phyloP scores from a whole-genome alignment of 2,113 vertebrate species.

The Perccottus glenii region DNA sequence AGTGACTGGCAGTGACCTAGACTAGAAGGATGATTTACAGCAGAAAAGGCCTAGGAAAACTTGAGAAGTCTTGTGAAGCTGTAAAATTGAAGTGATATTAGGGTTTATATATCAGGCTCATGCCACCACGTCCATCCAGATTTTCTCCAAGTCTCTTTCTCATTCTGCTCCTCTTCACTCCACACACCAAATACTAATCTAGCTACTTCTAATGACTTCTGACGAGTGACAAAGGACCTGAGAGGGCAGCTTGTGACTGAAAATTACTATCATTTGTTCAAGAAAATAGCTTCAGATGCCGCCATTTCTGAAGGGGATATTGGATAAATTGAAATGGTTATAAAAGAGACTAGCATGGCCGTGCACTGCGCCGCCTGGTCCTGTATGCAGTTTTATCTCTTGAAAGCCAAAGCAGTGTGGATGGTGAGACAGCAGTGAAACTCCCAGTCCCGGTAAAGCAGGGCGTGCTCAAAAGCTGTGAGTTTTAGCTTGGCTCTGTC shows the following conservation, averaged over 20 bases:
- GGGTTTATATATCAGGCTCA: conserved; percentile 54
- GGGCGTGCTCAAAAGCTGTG: conserved; percentile 48
- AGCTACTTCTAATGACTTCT: conserved; percentile 77
- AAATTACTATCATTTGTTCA: conserved; percentile 83
- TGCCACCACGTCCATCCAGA: conserved; percentile 37
- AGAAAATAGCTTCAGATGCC: conserved; percentile 77
- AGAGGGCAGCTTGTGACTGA: conserved; percentile 59
- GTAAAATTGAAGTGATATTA: conserved; percentile 55
- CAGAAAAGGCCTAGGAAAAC: conserved; percentile 51
- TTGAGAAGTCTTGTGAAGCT: conserved; percentile 51
- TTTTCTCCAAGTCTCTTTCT: conserved; percentile 43
- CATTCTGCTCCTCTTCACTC: conserved; percentile 41
- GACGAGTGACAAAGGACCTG: conserved; percentile 79
- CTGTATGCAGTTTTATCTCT: conserved; percentile 59
- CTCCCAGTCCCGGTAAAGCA: conserved; percentile 46
- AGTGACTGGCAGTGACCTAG: conserved; percentile 47
- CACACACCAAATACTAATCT: conserved; percentile 73
- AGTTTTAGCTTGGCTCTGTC: conserved; percentile 63
- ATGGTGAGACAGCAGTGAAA: conserved; percentile 49
- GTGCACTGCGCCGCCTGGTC: conserved; percentile 30
- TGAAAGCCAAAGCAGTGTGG: conserved; percentile 48
- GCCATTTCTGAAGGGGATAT: conserved; percentile 73
- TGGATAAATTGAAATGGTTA: conserved; percentile 79
- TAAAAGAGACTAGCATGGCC: conserved; percentile 57
- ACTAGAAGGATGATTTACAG: conserved; percentile 57